A percentile compares a stretch with the other conserved stretches of the same genome.
Evolutionary conservation across 2,888 invertebrate species (phyloP).

Genomic region (Nudaria mundana): DNA sequence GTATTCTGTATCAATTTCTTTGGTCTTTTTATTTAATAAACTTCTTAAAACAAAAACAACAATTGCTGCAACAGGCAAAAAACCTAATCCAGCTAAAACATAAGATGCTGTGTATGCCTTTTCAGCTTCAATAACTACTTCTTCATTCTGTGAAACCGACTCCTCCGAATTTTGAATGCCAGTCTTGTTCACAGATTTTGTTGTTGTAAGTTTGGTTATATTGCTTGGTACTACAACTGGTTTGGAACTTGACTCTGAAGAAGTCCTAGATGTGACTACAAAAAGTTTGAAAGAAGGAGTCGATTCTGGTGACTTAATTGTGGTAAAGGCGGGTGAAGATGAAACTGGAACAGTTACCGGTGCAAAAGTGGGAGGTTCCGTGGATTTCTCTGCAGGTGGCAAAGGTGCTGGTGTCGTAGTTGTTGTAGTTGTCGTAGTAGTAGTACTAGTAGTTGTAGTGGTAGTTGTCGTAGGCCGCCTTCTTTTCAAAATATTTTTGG

Average conservation of each 20-base stretch:
- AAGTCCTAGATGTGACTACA: conserved; percentile 69
- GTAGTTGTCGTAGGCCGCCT: conserved; percentile 68
- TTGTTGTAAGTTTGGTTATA: conserved; percentile 31
- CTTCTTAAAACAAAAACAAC: conserved; percentile 79
- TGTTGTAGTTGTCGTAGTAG: conserved; percentile 28
- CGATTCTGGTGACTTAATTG: conserved; percentile 31
- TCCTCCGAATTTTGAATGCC: conserved; percentile 35
- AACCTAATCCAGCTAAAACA: conserved; percentile 82
- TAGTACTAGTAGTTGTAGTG: conserved; percentile 54
- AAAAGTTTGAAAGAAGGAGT: conserved; percentile 50
- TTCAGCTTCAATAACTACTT: conserved; percentile 80
- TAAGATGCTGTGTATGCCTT: conserved; percentile 83
- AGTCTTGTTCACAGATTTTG: conserved; percentile 45
- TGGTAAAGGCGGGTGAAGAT: conserved; percentile 25
- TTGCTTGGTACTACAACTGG: conserved; percentile 43
- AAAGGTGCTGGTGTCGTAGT: conserved; percentile 32
- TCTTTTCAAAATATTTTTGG: conserved; percentile 57
- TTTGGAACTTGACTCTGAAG: conserved; percentile 63
- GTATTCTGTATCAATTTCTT: conserved; percentile 80
- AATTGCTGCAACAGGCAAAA: conserved; percentile 81
- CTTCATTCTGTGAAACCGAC: conserved; percentile 60
- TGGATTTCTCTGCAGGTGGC: conserved; percentile 16
- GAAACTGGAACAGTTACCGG: conserved; percentile 28
- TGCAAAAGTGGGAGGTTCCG: conserved; percentile 17
- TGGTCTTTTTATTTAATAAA: conserved; percentile 76